These are phyloP conservation scores for Papilio elwesi DNA, from an alignment of 2,888 invertebrate genomes.

Conservation along the genomic window DNA sequence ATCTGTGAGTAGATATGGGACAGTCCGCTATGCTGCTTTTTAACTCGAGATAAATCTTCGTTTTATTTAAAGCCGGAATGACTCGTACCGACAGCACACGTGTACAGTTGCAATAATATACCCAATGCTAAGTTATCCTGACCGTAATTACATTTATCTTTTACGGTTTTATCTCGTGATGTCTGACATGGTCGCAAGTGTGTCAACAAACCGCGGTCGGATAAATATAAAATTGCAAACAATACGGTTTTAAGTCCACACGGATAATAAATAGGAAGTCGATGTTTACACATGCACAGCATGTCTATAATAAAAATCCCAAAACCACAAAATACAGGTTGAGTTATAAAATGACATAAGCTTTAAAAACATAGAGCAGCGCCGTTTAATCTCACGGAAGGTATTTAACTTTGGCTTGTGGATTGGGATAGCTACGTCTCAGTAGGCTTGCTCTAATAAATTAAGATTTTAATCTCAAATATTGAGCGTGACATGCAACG, in stretches of 20 bases:
- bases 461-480: background rate
- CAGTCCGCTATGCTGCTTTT: background rate
- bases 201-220: slow-evolving; percentile 32
- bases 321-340: background rate
- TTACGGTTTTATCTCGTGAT: slow-evolving; percentile 36
- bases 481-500: background rate
- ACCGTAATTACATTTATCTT: slow-evolving; percentile 37
- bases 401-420: background rate
- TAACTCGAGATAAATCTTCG: background rate
- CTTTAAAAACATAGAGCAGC: background rate
- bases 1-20: background rate
- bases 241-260: slow-evolving; percentile 1
- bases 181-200: slow-evolving; percentile 34
- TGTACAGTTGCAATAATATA: slow-evolving; percentile 24
- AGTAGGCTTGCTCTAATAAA: too few relatives aligned
- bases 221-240: slow-evolving; percentile 19
- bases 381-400: background rate
- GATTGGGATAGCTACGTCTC: background rate
- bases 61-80: slow-evolving; percentile 4
- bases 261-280: slow-evolving; percentile 2
- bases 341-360: background rate
- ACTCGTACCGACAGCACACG: slow-evolving; percentile 4
- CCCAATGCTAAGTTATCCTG: slow-evolving; percentile 24
- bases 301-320: background rate
- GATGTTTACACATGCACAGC: background rate